phyloP scores from a whole-genome alignment of 2,888 invertebrate species.

The Chirona hameri region DNA sequence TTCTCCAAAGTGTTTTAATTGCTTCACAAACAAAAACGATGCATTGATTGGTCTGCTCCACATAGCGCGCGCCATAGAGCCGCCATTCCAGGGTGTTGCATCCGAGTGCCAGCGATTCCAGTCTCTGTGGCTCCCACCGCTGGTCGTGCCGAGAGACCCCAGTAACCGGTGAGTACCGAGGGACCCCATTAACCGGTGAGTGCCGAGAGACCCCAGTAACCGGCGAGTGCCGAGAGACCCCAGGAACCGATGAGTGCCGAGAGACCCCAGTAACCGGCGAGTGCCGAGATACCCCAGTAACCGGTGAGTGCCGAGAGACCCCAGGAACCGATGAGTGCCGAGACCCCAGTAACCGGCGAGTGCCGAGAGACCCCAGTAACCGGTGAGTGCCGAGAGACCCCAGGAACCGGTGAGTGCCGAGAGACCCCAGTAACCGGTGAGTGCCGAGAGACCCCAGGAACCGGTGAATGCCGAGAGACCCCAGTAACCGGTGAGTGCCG shows the following conservation, averaged over 20 bases:
- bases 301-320: neutral
- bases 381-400: neutral
- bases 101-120: neutral
- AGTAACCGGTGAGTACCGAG: no score
- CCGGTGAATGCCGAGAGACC: neutral
- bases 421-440: neutral
- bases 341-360: neutral
- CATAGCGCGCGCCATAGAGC: neutral
- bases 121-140: no score
- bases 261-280: neutral
- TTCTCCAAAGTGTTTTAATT: neutral
- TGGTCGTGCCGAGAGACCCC: no score
- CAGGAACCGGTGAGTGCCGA: neutral
- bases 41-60: no score
- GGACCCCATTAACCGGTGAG: no score
- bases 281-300: neutral
- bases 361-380: neutral
- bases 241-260: neutral
- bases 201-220: no score
- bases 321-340: neutral
- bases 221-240: neutral
- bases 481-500: neutral
- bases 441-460: neutral
- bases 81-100: neutral
- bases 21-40: neutral